phyloP scores from a whole-genome alignment of 2,888 invertebrate genomes.

The Hermaeophaga mercurialis region DNA sequence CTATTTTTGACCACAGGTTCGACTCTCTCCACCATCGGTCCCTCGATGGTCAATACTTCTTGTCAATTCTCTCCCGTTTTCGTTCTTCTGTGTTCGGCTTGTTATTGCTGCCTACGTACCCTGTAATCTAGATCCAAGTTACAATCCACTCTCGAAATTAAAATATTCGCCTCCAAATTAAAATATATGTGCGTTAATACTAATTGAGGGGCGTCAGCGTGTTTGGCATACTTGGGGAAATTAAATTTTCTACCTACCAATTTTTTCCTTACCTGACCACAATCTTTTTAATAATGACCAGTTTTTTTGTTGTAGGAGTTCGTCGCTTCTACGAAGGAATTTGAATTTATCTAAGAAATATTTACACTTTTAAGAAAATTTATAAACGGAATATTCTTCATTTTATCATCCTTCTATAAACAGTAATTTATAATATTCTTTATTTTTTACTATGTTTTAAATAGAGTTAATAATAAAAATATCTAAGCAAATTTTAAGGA shows the following conservation, averaged over 20 bases:
- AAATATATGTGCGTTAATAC: slow-evolving; percentile 33
- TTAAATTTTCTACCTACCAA: slow-evolving; percentile 26
- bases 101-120: slow-evolving; percentile 43
- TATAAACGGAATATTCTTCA: no score
- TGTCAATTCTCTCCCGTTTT: slow-evolving; percentile 14
- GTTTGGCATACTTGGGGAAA: slow-evolving; percentile 27
- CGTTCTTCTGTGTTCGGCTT: slow-evolving; percentile 34
- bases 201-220: slow-evolving; percentile 27
- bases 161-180: slow-evolving; percentile 38
- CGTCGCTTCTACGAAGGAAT: no score
- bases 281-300: slow-evolving; percentile 12
- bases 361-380: no score
- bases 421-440: no score
- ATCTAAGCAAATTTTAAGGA: no score
- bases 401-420: no score
- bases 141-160: slow-evolving; percentile 33
- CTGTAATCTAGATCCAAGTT: slow-evolving; percentile 42
- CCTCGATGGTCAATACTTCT: slow-evolving; percentile 18
- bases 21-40: slow-evolving; percentile 8
- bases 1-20: slow-evolving; percentile 10
- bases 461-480: no score
- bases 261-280: slow-evolving; percentile 21
- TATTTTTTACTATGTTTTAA: no score
- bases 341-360: no score
- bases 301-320: not conserved